Evolutionary conservation across 2,113 vertebrate species (phyloP).

Genomic region (Pollachius pollachius): DNA sequence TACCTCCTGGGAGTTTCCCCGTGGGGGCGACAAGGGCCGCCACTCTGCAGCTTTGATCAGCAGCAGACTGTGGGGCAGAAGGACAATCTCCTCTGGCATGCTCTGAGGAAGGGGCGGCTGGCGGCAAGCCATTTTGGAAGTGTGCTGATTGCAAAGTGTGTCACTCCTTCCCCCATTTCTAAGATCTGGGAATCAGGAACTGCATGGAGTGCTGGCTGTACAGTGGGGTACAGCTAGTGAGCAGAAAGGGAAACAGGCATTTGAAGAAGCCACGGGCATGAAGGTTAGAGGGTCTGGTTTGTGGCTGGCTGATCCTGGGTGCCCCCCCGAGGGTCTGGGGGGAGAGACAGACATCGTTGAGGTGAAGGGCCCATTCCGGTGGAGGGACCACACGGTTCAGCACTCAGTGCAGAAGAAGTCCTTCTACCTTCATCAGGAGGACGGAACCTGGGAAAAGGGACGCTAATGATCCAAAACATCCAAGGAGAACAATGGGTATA

Average conservation of each 20-base stretch:
- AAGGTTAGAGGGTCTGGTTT: slow-evolving; percentile 15
- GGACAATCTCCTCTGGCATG: slow-evolving; percentile 2
- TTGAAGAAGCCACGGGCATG: not conserved
- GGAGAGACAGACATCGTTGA: slow-evolving; percentile 14
- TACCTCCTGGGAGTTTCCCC: too few relatives aligned
- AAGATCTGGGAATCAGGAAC: not conserved
- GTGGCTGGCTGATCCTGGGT: slow-evolving; percentile 17
- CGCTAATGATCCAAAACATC: slow-evolving; percentile 7
- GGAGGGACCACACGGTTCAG: too few relatives aligned
- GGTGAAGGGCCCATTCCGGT: slow-evolving; percentile 13
- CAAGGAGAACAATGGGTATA: not conserved
- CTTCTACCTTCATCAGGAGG: slow-evolving; percentile 1
- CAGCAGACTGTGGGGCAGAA: not conserved
- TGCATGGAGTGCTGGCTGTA: slow-evolving; percentile 16
- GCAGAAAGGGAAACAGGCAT: not conserved
- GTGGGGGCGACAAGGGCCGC: too few relatives aligned
- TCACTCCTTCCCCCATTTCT: not conserved
- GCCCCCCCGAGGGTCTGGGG: slow-evolving; percentile 22
- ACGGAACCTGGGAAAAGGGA: slow-evolving; percentile 3
- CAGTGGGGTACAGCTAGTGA: slow-evolving; percentile 19
- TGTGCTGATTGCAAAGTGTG: slow-evolving; percentile 11
- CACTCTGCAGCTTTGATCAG: too few relatives aligned
- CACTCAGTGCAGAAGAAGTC: slow-evolving; percentile 4
- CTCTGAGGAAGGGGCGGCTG: slow-evolving; percentile 7
- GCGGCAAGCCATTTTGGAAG: slow-evolving; percentile 20